Evolutionary conservation across 1,140 invertebrate species (phyloP).

Genomic region (Piezodorus guildinii): DNA sequence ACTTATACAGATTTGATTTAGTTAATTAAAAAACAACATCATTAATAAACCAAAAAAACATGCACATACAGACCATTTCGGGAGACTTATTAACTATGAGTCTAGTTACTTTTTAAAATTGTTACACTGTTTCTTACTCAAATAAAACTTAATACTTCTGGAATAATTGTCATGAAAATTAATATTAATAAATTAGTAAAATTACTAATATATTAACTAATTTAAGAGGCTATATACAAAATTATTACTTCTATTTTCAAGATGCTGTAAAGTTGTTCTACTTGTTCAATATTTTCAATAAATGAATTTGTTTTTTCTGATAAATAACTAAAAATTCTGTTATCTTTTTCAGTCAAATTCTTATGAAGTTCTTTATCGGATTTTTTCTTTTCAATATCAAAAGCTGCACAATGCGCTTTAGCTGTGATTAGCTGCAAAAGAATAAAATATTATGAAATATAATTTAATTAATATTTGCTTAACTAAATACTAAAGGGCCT

Average conservation of each 20-base stretch:
- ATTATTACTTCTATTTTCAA: constrained; percentile 48
- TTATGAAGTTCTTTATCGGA: constrained; percentile 41
- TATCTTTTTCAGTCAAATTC: constrained; percentile 42
- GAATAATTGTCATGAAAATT: too few relatives aligned
- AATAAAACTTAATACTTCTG: too few relatives aligned
- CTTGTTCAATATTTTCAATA: constrained; percentile 47
- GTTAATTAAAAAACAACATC: too few relatives aligned
- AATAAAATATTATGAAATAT: background rate
- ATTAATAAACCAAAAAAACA: too few relatives aligned
- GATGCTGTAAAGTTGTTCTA: constrained; percentile 61
- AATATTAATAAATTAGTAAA: too few relatives aligned
- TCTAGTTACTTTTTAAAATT: too few relatives aligned
- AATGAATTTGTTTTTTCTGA: constrained; percentile 50
- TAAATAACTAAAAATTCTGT: constrained; percentile 49
- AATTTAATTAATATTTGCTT: background rate
- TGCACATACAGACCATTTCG: too few relatives aligned
- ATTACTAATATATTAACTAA: too few relatives aligned
- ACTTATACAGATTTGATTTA: too few relatives aligned
- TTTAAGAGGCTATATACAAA: too few relatives aligned
- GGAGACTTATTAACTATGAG: too few relatives aligned
- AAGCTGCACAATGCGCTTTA: constrained; percentile 49
- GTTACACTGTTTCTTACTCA: too few relatives aligned
- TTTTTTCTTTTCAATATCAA: constrained; percentile 39
- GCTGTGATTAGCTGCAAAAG: constrained; percentile 43
- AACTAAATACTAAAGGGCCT: background rate